Evolutionary conservation across 2,113 vertebrate genomes (phyloP).

Genomic region (Desmodus rotundus): DNA sequence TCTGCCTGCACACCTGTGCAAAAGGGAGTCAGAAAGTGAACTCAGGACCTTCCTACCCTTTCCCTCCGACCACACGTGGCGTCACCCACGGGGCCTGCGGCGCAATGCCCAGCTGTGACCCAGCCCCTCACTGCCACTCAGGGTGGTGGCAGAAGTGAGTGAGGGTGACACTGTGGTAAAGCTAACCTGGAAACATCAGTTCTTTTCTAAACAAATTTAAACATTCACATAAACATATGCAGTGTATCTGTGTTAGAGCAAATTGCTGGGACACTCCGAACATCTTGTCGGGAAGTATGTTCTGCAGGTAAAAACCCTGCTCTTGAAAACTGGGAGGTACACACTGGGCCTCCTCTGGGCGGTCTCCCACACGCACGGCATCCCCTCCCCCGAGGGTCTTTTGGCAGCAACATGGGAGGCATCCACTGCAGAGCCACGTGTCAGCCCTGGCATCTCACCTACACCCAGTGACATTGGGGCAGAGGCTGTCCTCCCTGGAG

Average conservation of each 20-base stretch:
- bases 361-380: accelerated
- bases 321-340: background rate
- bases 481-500: background rate
- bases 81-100: background rate
- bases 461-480: background rate
- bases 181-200: background rate
- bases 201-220: background rate
- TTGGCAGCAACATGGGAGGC: background rate
- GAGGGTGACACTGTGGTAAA: background rate
- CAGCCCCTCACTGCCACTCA: background rate
- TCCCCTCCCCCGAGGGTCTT: background rate
- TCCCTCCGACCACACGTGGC: background rate
- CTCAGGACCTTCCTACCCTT: background rate
- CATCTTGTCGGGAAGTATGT: background rate
- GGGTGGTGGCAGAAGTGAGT: background rate
- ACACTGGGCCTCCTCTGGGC: background rate
- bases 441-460: background rate
- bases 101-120: background rate
- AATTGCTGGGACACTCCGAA: background rate
- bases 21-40: background rate
- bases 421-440: accelerated
- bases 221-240: background rate
- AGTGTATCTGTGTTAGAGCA: background rate
- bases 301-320: background rate
- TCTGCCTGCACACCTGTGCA: background rate